These are phyloP conservation scores for Phlogophora meticulosa DNA, from an alignment of 2,888 invertebrate genomes.

Conservation along the genomic window DNA sequence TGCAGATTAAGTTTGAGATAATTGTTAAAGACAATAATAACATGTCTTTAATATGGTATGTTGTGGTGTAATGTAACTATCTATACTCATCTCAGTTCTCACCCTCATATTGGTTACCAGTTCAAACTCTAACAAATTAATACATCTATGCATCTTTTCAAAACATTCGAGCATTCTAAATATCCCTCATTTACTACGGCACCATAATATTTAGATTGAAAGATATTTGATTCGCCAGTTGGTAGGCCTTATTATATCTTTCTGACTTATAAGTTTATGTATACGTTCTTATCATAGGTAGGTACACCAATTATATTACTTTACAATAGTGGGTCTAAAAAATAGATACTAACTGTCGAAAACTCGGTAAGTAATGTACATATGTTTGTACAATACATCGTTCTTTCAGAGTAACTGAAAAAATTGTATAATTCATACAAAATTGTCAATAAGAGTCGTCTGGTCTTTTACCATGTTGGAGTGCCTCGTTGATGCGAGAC, in stretches of 20 bases:
- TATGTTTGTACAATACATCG: conserved; percentile 59
- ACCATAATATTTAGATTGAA: conserved; percentile 47
- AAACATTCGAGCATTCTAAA: conserved; percentile 28
- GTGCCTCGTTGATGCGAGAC: conserved; percentile 55
- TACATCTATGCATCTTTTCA: conserved; percentile 23
- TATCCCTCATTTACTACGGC: conserved; percentile 30
- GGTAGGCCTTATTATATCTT: conserved; percentile 29
- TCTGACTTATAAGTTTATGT: conserved; percentile 31
- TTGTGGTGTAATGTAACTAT: conserved; percentile 7
- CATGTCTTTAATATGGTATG: not conserved
- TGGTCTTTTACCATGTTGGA: conserved; percentile 17
- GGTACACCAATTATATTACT: conserved; percentile 59
- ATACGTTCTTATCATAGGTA: conserved; percentile 43
- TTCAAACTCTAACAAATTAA: conserved; percentile 30
- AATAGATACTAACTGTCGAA: conserved; percentile 81
- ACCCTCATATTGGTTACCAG: conserved; percentile 14
- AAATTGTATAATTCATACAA: conserved; percentile 81
- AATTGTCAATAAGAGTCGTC: conserved; percentile 73
- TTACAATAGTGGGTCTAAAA: conserved; percentile 80
- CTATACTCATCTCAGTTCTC: not conserved
- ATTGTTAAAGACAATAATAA: not conserved
- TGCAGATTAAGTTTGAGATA: conserved; percentile 5
- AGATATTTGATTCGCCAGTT: conserved; percentile 21
- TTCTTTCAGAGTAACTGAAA: conserved; percentile 70
- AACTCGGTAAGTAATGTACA: conserved; percentile 72